Conservation (phyloP, 2,888 invertebrate genomes). For the Amiota mariae region DNA sequence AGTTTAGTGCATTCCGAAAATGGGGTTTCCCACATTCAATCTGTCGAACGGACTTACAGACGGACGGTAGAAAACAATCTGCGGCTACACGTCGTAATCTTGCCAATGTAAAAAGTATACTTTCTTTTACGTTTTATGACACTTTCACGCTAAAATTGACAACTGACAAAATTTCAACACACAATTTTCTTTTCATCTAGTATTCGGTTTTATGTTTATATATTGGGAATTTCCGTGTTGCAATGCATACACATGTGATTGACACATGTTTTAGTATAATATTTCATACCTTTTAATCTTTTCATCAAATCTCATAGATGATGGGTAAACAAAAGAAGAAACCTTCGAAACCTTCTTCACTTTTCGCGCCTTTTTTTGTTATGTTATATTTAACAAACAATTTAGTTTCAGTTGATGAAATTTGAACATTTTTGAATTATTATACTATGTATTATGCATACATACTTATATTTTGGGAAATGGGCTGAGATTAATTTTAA, state of each 20-base stretch:
- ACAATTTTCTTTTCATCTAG: too few relatives aligned
- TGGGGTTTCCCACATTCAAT: conserved; percentile 57
- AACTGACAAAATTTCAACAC: background rate
- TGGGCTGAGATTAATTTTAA: too few relatives aligned
- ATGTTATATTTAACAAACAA: too few relatives aligned
- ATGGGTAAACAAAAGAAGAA: too few relatives aligned
- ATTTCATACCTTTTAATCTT: too few relatives aligned
- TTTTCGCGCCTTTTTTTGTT: conserved; percentile 25
- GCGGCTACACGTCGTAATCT: background rate
- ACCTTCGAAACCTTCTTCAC: background rate
- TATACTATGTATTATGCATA: too few relatives aligned
- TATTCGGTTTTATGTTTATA: conserved; percentile 29
- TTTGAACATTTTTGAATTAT: too few relatives aligned
- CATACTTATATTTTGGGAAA: too few relatives aligned
- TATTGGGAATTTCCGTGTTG: conserved; percentile 57
- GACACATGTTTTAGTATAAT: background rate
- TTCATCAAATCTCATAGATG: too few relatives aligned
- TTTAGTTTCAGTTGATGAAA: too few relatives aligned
- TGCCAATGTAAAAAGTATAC: background rate
- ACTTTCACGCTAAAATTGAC: conserved; percentile 29
- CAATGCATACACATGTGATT: conserved; percentile 2
- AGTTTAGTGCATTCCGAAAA: background rate
- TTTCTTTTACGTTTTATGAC: conserved; percentile 50
- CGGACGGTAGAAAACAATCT: background rate
- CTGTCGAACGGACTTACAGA: background rate